Evolutionary conservation across 2,113 vertebrate genomes (phyloP), one percentile per base, ranked within the genome.

Genomic region (Platysteira castanea): DNA sequence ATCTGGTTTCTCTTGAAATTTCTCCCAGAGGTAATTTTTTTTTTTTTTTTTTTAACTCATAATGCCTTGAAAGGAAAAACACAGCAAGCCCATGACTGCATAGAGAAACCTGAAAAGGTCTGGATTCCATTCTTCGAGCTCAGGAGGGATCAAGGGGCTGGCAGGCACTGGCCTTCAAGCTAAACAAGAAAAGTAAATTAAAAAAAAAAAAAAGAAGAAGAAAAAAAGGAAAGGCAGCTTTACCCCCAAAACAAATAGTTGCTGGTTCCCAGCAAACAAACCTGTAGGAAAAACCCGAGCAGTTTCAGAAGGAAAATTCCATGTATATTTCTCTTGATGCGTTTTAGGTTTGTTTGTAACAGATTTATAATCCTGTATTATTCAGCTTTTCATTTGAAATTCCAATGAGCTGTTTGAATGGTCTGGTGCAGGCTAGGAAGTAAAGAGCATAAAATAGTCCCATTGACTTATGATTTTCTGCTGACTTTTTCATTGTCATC

Each of bases 301-400:
- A 67, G 64, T 95, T 90, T 82, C 80, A 95, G 85, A 96, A 92
- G 89, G 94, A 97, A 96, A 98, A 97, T 95, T 97, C 94, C 96
- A 89, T 75, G 91, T 98, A n/a, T 97, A 88, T 97, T 97, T 98
- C 95, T 96, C 95, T 79, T 80, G 85, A 93, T 96, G 95, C 37
- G 1, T 88, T 97, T 97, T 97, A 96, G 93, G 93, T 96, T 97
- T 97, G 93, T 97, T 98, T 97, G 91, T 95, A 95, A 74, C 94
- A 97, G 97, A 98, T 98, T 97, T 97, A 96, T 97, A 96, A 87
- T 94, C 97, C 96, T 84, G 91, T 96, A 87, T 96, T 97, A 97
- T 97, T 97, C 96, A 95, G 82, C 88, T 96, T 98, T 98, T 96
- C 95, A 97, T 98, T 97, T 98, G 98, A 98, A 98, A 98, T 97